Conservation (phyloP, 2,113 vertebrate genomes). For the Aramus guarauna region DNA sequence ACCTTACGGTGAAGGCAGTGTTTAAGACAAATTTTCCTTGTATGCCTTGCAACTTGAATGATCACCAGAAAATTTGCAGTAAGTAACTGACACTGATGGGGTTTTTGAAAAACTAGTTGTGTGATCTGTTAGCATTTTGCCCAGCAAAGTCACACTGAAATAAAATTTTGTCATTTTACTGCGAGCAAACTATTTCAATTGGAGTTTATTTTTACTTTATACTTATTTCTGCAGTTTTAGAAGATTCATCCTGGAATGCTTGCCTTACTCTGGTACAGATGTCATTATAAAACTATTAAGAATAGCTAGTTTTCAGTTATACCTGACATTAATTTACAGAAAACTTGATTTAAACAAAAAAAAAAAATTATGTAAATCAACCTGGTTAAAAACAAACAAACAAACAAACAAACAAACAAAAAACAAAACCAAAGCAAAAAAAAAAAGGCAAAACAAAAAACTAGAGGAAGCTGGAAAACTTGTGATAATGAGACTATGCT, state of each 20-base stretch:
- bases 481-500: background rate
- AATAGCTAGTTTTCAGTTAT: background rate
- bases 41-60: background rate
- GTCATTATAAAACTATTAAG: background rate
- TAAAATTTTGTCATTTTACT: background rate
- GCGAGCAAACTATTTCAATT: background rate
- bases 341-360: background rate
- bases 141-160: background rate
- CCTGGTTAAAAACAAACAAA: background rate
- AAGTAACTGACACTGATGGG: fast-evolving
- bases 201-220: background rate
- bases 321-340: background rate
- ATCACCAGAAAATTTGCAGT: background rate
- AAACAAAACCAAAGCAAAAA: no score
- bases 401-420: no score
- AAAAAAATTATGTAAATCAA: background rate
- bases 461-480: background rate
- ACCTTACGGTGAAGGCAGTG: background rate
- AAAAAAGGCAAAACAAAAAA: no score
- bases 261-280: background rate
- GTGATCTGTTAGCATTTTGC: background rate
- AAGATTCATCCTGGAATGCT: background rate
- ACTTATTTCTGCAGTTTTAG: background rate
- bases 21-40: background rate
- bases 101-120: background rate